Conservation (phyloP, 2,888 invertebrate species). For the Plusia festucae region DNA sequence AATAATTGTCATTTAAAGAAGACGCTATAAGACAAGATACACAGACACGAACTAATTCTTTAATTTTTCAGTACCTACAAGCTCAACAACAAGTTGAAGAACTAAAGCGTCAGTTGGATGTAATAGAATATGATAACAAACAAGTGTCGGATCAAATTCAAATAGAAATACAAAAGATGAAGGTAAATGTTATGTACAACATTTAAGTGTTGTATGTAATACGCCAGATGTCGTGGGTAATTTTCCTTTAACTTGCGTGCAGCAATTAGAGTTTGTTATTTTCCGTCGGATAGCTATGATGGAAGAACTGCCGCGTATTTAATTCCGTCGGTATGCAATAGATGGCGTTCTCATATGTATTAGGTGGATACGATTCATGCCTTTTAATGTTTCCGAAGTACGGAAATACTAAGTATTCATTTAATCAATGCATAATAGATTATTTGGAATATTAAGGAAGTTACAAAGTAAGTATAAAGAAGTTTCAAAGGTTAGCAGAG, state of each 20-base stretch:
- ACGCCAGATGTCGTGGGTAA: constrained; percentile 26
- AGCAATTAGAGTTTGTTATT: background rate
- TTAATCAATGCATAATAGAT: too few relatives aligned
- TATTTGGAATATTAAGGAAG: too few relatives aligned
- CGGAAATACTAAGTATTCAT: too few relatives aligned
- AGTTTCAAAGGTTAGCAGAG: too few relatives aligned
- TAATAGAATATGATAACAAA: constrained; percentile 80
- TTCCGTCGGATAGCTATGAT: background rate
- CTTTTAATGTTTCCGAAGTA: too few relatives aligned
- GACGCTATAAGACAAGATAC: too few relatives aligned
- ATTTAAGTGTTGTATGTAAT: constrained; percentile 11
- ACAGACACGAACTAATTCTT: too few relatives aligned
- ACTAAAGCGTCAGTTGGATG: constrained; percentile 74
- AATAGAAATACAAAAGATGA: constrained; percentile 84
- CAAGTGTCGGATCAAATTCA: constrained; percentile 85
- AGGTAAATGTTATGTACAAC: constrained; percentile 64
- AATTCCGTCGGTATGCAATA: background rate
- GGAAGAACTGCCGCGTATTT: background rate
- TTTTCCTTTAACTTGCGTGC: background rate
- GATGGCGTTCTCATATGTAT: constrained; percentile 19
- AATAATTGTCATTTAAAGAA: too few relatives aligned
- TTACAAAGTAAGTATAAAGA: too few relatives aligned
- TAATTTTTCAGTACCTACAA: constrained; percentile 76
- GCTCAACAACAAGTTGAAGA: constrained; percentile 84
- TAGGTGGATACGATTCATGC: too few relatives aligned